Conservation (phyloP, 2,113 vertebrate genomes). For the Anseranas semipalmata region DNA sequence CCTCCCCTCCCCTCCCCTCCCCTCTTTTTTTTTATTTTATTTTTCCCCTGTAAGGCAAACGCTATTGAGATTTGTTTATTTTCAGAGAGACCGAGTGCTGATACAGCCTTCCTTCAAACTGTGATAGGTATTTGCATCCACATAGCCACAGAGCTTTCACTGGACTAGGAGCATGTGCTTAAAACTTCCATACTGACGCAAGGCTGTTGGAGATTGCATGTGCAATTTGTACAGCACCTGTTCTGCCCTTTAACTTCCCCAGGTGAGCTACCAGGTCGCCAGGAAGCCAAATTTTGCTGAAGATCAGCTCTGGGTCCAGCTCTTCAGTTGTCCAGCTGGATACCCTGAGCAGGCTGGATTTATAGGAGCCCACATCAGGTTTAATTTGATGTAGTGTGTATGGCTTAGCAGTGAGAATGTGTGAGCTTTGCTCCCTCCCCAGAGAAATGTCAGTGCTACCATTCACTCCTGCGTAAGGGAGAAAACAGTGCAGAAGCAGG, state of each 20-base stretch:
- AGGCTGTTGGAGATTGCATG: background rate
- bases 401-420: background rate
- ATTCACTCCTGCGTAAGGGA: background rate
- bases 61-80: background rate
- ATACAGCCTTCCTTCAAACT: background rate
- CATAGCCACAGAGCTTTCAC: background rate
- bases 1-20: background rate
- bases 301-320: background rate
- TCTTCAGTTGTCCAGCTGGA: background rate
- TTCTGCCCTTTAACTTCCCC: background rate
- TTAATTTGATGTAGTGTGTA: background rate
- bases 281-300: background rate
- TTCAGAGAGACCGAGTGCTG: background rate
- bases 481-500: background rate
- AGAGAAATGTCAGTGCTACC: background rate
- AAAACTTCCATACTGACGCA: background rate
- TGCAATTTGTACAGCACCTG: background rate
- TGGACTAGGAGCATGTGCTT: background rate
- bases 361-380: background rate
- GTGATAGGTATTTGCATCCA: background rate
- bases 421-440: background rate
- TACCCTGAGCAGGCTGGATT: background rate
- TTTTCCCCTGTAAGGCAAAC: background rate
- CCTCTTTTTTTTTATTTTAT: no score
- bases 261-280: background rate